These are phyloP conservation scores for Lypha dubia DNA, from an alignment of 2,888 invertebrate species.

Conservation along the genomic window DNA sequence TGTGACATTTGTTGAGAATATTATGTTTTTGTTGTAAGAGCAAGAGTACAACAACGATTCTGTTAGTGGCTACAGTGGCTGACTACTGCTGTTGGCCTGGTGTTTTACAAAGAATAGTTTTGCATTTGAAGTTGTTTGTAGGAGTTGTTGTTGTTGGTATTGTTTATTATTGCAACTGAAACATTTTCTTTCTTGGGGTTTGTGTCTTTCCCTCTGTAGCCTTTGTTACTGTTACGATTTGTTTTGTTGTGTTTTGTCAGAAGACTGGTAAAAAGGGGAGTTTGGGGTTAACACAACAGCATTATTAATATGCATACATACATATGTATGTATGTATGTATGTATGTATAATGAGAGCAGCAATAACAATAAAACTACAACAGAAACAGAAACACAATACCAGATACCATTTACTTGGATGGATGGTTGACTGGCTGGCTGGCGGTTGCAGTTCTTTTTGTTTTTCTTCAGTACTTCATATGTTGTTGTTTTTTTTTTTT, in stretches of 20 bases:
- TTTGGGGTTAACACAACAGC: conserved; percentile 60
- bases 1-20: conserved; percentile 20
- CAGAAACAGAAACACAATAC: conserved; percentile 49
- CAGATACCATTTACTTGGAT: conserved; percentile 36
- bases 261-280: conserved; percentile 53
- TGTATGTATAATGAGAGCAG: conserved; percentile 42
- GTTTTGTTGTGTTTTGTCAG: conserved; percentile 41
- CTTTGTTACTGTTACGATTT: conserved; percentile 12
- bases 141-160: conserved; percentile 16
- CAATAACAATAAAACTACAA: conserved; percentile 53
- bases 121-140: conserved; percentile 29
- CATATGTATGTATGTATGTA: too few relatives aligned
- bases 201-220: conserved; percentile 17
- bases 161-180: conserved; percentile 41
- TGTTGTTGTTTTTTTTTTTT: conserved; percentile 47
- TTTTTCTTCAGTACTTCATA: conserved; percentile 36
- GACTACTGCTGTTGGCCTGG: conserved; percentile 51
- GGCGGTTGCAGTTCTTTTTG: conserved; percentile 34
- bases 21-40: not conserved
- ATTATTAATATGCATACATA: too few relatives aligned
- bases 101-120: conserved; percentile 46
- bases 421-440: not conserved
- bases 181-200: conserved; percentile 25
- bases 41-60: not conserved
- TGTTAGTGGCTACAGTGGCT: conserved; percentile 10